Percentiles rank a stretch among this genome's conserved stretches.
These are phyloP conservation scores for Clarias pachynema DNA, from an alignment of 2,797 vertebrate genomes.

Conservation along the genomic window DNA sequence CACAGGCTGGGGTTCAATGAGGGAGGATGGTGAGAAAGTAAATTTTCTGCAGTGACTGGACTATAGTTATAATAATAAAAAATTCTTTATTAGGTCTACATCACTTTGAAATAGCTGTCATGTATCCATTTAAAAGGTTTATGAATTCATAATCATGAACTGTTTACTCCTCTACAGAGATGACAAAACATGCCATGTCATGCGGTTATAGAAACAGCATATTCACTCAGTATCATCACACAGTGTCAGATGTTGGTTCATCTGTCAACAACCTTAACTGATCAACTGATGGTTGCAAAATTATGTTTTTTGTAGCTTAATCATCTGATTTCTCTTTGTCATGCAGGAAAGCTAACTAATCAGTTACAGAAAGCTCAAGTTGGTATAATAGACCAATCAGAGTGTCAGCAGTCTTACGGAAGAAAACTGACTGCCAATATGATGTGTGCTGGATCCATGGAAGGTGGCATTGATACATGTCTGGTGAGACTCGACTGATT, in stretches of 20 bases:
- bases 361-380: constrained; percentile 90
- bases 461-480: constrained; percentile 88
- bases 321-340: background rate
- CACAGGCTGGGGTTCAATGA: constrained; percentile 91
- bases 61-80: background rate
- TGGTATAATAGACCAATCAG: constrained; percentile 79
- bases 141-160: background rate
- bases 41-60: background rate
- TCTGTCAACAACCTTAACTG: background rate
- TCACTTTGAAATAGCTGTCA: background rate
- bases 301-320: background rate
- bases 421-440: constrained; percentile 83
- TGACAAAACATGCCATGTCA: background rate
- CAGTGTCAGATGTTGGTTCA: background rate
- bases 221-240: background rate
- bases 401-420: constrained; percentile 86
- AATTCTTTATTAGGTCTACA: background rate
- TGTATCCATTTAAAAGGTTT: background rate
- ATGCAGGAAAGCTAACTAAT: constrained; percentile 72
- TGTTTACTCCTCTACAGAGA: no score
- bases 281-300: background rate
- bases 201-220: background rate
- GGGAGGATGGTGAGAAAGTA: constrained; percentile 85
- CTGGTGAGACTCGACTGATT: constrained; percentile 76
- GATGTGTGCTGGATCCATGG: constrained; percentile 88